These are phyloP conservation scores for Sinhomidia bicolor DNA, from an alignment of 2,888 invertebrate species.

Conservation along the genomic window DNA sequence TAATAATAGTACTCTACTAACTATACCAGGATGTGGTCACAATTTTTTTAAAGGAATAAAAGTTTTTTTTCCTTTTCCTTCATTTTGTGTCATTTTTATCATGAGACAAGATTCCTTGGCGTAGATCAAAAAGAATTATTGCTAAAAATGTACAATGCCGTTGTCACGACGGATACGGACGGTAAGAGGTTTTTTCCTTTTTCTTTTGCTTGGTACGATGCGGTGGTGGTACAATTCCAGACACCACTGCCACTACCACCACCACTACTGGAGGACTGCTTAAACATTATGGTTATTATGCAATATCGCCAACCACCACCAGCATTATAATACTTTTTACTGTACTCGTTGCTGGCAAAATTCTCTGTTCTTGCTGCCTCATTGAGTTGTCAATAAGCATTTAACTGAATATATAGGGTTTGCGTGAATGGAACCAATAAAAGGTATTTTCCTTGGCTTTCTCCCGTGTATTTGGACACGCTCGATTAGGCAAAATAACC, in stretches of 20 bases:
- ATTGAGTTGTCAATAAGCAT: conserved; percentile 65
- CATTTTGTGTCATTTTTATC: neutral
- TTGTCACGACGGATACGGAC: neutral
- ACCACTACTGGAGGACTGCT: no score
- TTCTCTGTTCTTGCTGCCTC: neutral
- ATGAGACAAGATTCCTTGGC: neutral
- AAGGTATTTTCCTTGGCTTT: conserved; percentile 41
- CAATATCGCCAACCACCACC: neutral
- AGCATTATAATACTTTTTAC: neutral
- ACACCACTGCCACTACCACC: neutral
- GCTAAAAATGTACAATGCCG: neutral
- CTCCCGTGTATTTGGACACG: neutral
- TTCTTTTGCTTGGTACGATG: no score
- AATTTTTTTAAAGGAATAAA: no score
- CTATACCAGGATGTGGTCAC: no score
- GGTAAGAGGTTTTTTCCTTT: no score
- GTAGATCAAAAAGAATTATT: neutral
- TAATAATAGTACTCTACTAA: no score
- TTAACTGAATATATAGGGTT: conserved; percentile 54
- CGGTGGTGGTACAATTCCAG: no score
- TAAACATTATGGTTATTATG: neutral
- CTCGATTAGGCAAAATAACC: conserved; percentile 8
- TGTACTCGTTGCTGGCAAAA: conserved; percentile 12
- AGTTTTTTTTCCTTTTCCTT: no score
- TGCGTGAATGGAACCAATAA: conserved; percentile 72